Evolutionary conservation across 1,140 invertebrate genomes (phyloP), one percentile per base, ranked within the genome.

Genomic region (Goniozus legneri): DNA sequence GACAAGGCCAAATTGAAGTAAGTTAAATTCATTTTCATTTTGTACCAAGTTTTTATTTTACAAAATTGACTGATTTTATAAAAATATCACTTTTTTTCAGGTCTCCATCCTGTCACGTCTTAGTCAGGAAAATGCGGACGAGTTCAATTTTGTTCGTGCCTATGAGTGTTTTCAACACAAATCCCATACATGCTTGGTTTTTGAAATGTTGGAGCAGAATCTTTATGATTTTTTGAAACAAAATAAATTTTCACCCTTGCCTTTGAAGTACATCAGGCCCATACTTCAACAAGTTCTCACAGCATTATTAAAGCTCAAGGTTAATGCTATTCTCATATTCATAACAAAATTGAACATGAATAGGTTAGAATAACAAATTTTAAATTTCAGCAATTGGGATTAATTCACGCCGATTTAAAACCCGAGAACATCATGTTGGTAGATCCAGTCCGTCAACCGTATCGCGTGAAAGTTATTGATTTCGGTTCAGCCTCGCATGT

Each of bases 371-470:
- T 34, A 22, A 31, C 2, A 24, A 37, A 36, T 37, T 61, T 20
- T 52, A 53, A 58, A 55, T 49, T 34, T 55, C 78, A 94, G 87
- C 93, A 98, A 89, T 81, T 99, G 63, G 96, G 96, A 48, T 80
- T 99, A 59, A 99, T 99, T 70, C 97, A 99, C 79, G 97, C 97
- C 41, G 97, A 99, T 77, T 79, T 99, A 53, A 99, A 99, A 77
- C 97, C 97, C 8, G 97, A 99, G 78, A 99, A 99, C 75, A 99
- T 99, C 62, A 99, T 99, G 97, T 77, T 99, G 62, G 95, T 98
- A 41, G 96, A 99, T 79, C 97, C 97, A 21, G 85, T 89, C 20
- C 85, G 95, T 50, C 95, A 98, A 69, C 97, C 97, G 0, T 99
- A 97, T 75, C 82, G 95, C 63, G 91, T 95, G 10, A 97, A 97